Percentiles rank a stretch among this genome's conserved stretches.
Conservation (phyloP, 2,888 invertebrate genomes). For the Yponomeuta sedellus region DNA sequence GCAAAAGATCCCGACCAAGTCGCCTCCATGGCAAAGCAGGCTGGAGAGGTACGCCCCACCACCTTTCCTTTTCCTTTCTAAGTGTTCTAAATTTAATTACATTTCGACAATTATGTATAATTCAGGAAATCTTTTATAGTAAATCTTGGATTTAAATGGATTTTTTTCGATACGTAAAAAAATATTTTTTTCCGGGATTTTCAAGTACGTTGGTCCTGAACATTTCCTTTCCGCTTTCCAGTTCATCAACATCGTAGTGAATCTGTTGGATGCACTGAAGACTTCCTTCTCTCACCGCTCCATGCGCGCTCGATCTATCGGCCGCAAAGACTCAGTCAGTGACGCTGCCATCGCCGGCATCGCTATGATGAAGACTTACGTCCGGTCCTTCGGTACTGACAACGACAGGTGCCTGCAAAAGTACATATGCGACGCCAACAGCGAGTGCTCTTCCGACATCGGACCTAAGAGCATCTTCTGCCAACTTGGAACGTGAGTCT, state of each 20-base stretch:
- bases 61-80: constrained; percentile 54
- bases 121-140: not conserved
- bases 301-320: constrained; percentile 87
- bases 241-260: constrained; percentile 95
- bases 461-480: constrained; percentile 91
- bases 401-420: constrained; percentile 91
- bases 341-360: constrained; percentile 93
- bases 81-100: constrained; percentile 22
- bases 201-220: not conserved
- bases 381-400: constrained; percentile 84
- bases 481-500: constrained; percentile 93
- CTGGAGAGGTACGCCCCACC: constrained; percentile 90
- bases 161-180: not conserved
- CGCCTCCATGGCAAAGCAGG: constrained; percentile 95
- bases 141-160: not conserved
- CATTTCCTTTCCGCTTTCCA: constrained; percentile 41
- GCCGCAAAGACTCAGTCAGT: constrained; percentile 91
- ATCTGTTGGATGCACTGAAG: constrained; percentile 92
- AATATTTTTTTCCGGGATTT: not conserved
- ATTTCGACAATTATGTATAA: not conserved
- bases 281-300: constrained; percentile 95
- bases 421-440: constrained; percentile 93
- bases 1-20: constrained; percentile 94
- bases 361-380: constrained; percentile 92
- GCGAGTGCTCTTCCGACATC: constrained; percentile 88